These are phyloP conservation scores for Sebastes steindachneri DNA, from an alignment of 2,797 vertebrate species.

Conservation along the genomic window DNA sequence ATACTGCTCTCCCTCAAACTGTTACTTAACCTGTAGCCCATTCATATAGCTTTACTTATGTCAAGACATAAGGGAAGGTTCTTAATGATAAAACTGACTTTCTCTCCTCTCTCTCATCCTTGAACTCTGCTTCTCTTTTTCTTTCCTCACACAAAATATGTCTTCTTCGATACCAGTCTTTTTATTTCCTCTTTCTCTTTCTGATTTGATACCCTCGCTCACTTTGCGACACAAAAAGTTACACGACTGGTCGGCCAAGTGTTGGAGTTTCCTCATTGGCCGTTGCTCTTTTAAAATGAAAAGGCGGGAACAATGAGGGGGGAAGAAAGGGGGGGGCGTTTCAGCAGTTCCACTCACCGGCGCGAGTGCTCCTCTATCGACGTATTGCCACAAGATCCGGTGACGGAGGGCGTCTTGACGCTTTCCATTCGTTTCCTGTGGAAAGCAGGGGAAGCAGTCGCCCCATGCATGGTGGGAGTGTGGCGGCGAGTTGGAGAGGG, in stretches of 20 bases:
- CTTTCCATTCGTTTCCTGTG: no score
- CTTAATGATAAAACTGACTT: not conserved
- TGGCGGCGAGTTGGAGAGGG: no score
- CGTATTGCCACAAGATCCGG: fast-evolving
- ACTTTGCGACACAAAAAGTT: not conserved
- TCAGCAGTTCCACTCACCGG: fast-evolving
- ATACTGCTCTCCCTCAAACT: not conserved
- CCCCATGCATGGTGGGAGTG: no score
- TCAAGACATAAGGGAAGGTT: not conserved
- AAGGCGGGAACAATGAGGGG: no score
- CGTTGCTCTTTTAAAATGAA: no score
- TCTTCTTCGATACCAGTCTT: not conserved
- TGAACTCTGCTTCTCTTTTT: not conserved
- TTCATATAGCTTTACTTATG: not conserved
- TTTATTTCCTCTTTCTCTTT: no score
- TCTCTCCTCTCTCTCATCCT: not conserved
- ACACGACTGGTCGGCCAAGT: fast-evolving
- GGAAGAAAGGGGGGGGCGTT: no score
- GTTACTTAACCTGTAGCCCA: not conserved
- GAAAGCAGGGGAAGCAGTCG: no score
- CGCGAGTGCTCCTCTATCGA: fast-evolving
- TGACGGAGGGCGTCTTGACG: no score
- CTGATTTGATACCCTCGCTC: not conserved
- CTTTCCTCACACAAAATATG: not conserved
- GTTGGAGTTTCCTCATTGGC: no score